Percentiles rank a stretch among this genome's conserved stretches.
Evolutionary conservation across 2,888 invertebrate species (phyloP).

Genomic region (Eurytoma californica): DNA sequence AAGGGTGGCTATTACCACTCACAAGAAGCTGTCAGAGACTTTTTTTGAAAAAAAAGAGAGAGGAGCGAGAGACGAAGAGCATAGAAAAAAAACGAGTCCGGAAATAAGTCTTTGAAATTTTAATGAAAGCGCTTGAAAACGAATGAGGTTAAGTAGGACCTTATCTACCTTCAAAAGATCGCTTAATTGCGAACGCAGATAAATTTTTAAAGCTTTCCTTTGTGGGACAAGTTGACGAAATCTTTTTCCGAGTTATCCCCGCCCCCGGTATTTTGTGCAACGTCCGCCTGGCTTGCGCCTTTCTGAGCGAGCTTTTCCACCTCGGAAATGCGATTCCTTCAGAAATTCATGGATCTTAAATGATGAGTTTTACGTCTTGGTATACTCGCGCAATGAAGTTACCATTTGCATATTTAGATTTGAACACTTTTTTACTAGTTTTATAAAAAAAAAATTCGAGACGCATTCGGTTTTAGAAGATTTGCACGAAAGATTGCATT

Average conservation of each 20-base stretch:
- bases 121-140: conserved; percentile 53
- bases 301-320: not conserved
- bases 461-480: too few species aligned
- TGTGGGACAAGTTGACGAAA: conserved; percentile 20
- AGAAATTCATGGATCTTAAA: not conserved
- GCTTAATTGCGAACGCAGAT: conserved; percentile 45
- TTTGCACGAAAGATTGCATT: too few species aligned
- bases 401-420: too few species aligned
- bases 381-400: not conserved
- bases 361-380: not conserved
- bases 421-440: too few species aligned
- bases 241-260: not conserved
- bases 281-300: too few species aligned
- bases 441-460: too few species aligned
- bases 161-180: conserved; percentile 51
- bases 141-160: conserved; percentile 53
- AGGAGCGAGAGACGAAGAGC: conserved; percentile 41
- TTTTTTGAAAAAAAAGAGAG: conserved; percentile 40
- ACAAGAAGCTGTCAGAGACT: conserved; percentile 39
- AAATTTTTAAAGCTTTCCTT: conserved; percentile 29
- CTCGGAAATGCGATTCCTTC: not conserved
- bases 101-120: conserved; percentile 52
- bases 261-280: not conserved
- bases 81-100: conserved; percentile 12
- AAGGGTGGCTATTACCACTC: conserved; percentile 39